Evolutionary conservation across 1,140 invertebrate species (phyloP), one percentile per base, ranked within the genome.

Genomic region (Drosophila rhopaloa): DNA sequence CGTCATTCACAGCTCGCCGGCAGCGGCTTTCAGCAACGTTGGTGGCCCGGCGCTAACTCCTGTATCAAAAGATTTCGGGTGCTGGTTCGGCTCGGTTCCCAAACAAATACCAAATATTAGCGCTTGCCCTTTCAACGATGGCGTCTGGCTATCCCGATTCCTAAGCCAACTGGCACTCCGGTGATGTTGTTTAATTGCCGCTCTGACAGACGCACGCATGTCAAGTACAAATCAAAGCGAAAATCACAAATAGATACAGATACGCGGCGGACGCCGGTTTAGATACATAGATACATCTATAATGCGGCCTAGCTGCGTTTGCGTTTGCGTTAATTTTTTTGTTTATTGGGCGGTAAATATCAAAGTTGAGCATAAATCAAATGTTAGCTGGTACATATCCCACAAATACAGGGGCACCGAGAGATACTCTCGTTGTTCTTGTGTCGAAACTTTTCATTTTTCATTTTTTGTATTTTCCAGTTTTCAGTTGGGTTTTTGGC

Each of bases 311-410:
- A 48, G 67, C 60, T 83, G 65, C 65, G 80, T 82, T 79, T 83
- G 65, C 65, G 80, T 82, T 79, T 82, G 81, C 66, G 83, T 88
- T 88, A 88, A 88, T 88, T 88, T 86, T 86, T 88, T 88, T 88
- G 84, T 88, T 88, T 89, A 88, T 89, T 88, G 84, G 77, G 84
- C 84, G 84, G 84, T 88, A 88, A 89, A 88, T 88, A 89, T 88
- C 84, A 88, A 88, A 89, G 83, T 83, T 80, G 76, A 88, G 76
- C 76, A 89, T 88, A 88, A 88, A 88, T 88, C 83, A 88, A 88
- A 88, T 79, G 80, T 54, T 79, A 57, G 70, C 79, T 82, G 81
- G 59, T 76, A 81, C 68, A 75, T 62, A 80, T 77, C 51, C 43
- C 43, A 56, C 55, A 59, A 19, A 43, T 43, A 65, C 48, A 51